Conservation (phyloP, 1,140 invertebrate genomes). For the Mycetomoellerius zeteki region DNA sequence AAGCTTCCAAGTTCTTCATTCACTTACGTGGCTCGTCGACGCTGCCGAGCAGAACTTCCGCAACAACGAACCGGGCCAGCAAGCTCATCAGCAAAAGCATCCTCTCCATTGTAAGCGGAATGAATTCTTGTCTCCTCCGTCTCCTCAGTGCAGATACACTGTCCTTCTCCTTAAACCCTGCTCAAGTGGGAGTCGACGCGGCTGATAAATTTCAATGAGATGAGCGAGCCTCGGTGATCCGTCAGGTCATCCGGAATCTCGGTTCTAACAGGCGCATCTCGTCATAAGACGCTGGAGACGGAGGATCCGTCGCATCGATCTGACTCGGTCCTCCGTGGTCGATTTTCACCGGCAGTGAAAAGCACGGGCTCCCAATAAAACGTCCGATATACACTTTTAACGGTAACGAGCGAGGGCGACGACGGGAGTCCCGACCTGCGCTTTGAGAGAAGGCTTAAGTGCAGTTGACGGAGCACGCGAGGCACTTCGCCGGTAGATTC, state of each 20-base stretch:
- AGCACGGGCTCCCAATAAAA: conserved; percentile 5
- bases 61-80: conserved; percentile 75
- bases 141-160: conserved; percentile 20
- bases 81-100: conserved; percentile 76
- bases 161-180: conserved; percentile 48
- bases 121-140: conserved; percentile 20
- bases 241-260: conserved; percentile 45
- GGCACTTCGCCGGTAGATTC: conserved; percentile 15
- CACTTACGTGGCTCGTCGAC: conserved; percentile 81
- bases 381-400: conserved; percentile 51
- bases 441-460: conserved; percentile 48
- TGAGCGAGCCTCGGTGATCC: conserved; percentile 38
- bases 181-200: conserved; percentile 41
- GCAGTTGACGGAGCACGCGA: conserved; percentile 54
- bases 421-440: neutral
- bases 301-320: conserved; percentile 42
- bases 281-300: conserved; percentile 20
- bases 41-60: conserved; percentile 73
- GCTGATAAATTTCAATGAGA: conserved; percentile 73
- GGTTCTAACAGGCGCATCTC: conserved; percentile 12
- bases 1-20: conserved; percentile 63
- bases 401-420: conserved; percentile 32
- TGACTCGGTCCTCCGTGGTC: neutral
- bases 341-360: conserved; percentile 13
- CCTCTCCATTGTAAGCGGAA: conserved; percentile 72